These are phyloP conservation scores for Hirundichthys speculiger DNA, from an alignment of 2,113 vertebrate species.

Conservation along the genomic window DNA sequence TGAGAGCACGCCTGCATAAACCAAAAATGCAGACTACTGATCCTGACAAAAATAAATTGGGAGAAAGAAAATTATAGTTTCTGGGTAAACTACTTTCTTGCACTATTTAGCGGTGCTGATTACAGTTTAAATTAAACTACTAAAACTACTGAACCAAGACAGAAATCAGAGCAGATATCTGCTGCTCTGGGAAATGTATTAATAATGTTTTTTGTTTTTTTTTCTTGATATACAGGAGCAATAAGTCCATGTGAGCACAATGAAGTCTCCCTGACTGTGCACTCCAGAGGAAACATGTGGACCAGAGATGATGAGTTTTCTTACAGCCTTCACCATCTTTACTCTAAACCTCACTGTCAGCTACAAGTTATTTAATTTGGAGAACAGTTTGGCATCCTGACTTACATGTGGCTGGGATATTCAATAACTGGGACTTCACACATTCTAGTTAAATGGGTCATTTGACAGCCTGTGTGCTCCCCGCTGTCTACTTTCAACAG, in stretches of 20 bases:
- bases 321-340: slow-evolving; percentile 20
- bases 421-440: slow-evolving; percentile 55
- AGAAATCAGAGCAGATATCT: slow-evolving; percentile 43
- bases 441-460: slow-evolving; percentile 68
- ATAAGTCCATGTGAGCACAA: slow-evolving; percentile 17
- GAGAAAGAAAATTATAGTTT: slow-evolving; percentile 44
- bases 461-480: slow-evolving; percentile 52
- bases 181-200: slow-evolving; percentile 34
- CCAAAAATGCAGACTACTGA: slow-evolving; percentile 18
- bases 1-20: slow-evolving; percentile 12
- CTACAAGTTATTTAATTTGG: slow-evolving; percentile 42
- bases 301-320: slow-evolving; percentile 30
- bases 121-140: slow-evolving; percentile 30
- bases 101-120: slow-evolving; percentile 34
- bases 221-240: slow-evolving; percentile 18
- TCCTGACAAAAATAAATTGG: slow-evolving; percentile 39
- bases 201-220: slow-evolving; percentile 33
- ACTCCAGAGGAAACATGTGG: slow-evolving; percentile 14
- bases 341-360: slow-evolving; percentile 33
- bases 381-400: slow-evolving; percentile 28
- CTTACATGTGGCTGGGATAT: slow-evolving; percentile 31
- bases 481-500: slow-evolving; percentile 35
- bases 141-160: slow-evolving; percentile 36
- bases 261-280: slow-evolving; percentile 10
- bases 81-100: slow-evolving; percentile 31